Conservation (phyloP, 1,140 invertebrate species). For the Gryon sp. region DNA sequence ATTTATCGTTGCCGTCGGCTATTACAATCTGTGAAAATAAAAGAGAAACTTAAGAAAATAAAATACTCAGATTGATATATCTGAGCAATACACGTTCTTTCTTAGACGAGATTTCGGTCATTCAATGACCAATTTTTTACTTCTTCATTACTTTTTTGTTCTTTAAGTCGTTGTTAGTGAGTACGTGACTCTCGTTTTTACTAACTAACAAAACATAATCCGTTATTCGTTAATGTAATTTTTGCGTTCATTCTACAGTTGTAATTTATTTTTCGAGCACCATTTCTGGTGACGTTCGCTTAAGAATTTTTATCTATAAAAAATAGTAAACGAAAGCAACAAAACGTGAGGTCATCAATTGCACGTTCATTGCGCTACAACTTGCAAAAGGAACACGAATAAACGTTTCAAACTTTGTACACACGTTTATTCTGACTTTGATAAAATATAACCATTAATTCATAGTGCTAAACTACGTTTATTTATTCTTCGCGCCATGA, state of each 20-base stretch:
- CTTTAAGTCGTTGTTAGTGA: background rate
- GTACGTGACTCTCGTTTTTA: background rate
- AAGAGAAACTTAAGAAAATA: conserved; percentile 22
- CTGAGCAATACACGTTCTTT: conserved; percentile 15
- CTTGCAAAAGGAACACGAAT: conserved; percentile 14
- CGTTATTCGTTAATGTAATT: conserved; percentile 1
- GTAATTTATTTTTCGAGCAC: background rate
- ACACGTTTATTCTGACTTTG: conserved; percentile 42
- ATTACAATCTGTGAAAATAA: conserved; percentile 21
- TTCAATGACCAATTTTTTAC: conserved; percentile 6
- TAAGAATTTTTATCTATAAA: no score
- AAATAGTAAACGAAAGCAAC: no score
- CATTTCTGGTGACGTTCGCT: no score
- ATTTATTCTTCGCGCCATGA: conserved; percentile 19
- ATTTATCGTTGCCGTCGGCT: conserved; percentile 58
- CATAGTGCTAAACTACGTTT: conserved; percentile 39
- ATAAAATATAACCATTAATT: conserved; percentile 51
- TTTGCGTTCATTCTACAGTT: background rate
- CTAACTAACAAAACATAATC: conserved; percentile 3
- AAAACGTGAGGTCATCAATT: conserved; percentile 47
- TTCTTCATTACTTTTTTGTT: background rate
- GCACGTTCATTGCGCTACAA: conserved; percentile 34
- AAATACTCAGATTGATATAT: conserved; percentile 13
- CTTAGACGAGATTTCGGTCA: conserved; percentile 24
- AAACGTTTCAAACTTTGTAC: conserved; percentile 13